Percentiles rank a stretch among this genome's conserved stretches.
phyloP scores from a whole-genome alignment of 2,797 vertebrate species.

The Leuciscus waleckii region DNA sequence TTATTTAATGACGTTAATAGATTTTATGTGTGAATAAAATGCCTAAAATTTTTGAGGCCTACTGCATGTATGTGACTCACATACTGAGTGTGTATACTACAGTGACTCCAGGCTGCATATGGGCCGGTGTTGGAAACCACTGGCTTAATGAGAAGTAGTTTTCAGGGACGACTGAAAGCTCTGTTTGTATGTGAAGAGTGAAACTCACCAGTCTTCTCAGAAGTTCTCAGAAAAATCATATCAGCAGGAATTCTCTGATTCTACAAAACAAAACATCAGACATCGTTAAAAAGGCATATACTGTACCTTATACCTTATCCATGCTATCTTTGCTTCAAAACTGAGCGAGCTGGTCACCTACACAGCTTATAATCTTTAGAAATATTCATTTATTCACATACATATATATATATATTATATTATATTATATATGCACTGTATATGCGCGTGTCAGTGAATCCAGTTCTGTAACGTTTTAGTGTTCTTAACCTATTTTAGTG shows the following conservation, averaged over 20 bases:
- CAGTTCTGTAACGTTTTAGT: constrained; percentile 58
- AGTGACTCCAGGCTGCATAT: background rate
- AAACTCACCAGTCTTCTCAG: constrained; percentile 92
- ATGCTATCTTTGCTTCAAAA: background rate
- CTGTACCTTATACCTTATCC: no score
- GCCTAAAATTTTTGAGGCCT: no score
- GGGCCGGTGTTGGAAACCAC: background rate
- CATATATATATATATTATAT: no score
- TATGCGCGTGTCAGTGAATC: constrained; percentile 35
- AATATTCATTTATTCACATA: background rate
- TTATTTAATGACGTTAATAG: no score
- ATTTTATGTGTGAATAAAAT: no score
- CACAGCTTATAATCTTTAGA: background rate
- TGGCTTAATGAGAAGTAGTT: constrained; percentile 8
- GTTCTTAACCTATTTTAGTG: constrained; percentile 47
- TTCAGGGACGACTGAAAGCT: background rate
- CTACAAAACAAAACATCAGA: constrained; percentile 69
- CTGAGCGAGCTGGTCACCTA: background rate
- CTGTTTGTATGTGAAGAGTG: background rate
- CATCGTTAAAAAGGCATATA: background rate
- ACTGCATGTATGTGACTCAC: no score
- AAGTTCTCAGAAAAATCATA: constrained; percentile 97
- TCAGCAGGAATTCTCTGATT: constrained; percentile 98
- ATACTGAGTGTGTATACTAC: background rate
- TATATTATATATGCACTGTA: background rate